phyloP scores from a whole-genome alignment of 2,797 vertebrate species.

The Rhinoraja longicauda region DNA sequence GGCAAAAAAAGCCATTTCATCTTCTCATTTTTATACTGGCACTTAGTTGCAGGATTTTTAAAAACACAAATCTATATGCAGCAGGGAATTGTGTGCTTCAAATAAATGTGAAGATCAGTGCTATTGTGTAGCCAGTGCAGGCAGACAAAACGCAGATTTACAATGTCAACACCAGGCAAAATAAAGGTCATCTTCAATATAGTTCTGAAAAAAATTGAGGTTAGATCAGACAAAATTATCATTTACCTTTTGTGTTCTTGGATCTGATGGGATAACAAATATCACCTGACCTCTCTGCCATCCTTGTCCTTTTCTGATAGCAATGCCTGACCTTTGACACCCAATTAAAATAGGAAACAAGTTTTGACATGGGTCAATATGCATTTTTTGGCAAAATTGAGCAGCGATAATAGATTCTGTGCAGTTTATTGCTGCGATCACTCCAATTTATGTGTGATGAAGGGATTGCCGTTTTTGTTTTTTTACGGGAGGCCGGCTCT shows the following conservation, averaged over 20 bases:
- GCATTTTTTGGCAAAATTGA: slow-evolving; percentile 46
- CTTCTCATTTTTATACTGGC: slow-evolving; percentile 47
- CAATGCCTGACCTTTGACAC: slow-evolving; percentile 56
- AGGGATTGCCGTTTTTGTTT: slow-evolving; percentile 8
- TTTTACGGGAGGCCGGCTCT: neutral
- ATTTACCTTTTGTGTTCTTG: slow-evolving; percentile 59
- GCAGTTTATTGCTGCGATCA: slow-evolving; percentile 31
- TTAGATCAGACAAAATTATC: slow-evolving; percentile 64
- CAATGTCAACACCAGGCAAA: slow-evolving; percentile 60
- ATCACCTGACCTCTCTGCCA: slow-evolving; percentile 57
- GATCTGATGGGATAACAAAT: slow-evolving; percentile 56
- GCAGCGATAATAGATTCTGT: slow-evolving; percentile 49
- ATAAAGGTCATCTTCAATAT: slow-evolving; percentile 60
- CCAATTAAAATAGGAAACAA: slow-evolving; percentile 63
- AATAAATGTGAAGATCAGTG: slow-evolving; percentile 48
- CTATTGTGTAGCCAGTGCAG: slow-evolving; percentile 61
- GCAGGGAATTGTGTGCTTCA: slow-evolving; percentile 50
- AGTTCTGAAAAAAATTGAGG: slow-evolving; percentile 61
- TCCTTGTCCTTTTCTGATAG: slow-evolving; percentile 58
- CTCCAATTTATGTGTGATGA: slow-evolving; percentile 32
- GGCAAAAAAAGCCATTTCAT: slow-evolving; percentile 50
- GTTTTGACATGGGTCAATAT: slow-evolving; percentile 56
- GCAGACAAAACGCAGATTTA: slow-evolving; percentile 54
- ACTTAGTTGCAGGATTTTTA: slow-evolving; percentile 48
- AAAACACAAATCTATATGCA: slow-evolving; percentile 46